phyloP scores from a whole-genome alignment of 1,140 invertebrate genomes.

The Vanessa tameamea region DNA sequence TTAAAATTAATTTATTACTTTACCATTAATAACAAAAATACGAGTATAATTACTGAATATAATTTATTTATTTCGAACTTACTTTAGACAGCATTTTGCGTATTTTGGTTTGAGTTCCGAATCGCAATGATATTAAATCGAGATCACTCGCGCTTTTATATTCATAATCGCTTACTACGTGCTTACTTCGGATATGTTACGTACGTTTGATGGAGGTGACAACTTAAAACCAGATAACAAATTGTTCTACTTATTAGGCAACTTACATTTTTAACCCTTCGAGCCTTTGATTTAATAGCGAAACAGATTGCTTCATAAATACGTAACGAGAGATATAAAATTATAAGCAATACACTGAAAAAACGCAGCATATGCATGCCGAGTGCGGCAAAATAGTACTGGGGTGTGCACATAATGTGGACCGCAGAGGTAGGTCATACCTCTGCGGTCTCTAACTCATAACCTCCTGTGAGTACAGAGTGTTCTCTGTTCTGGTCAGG shows the following conservation, averaged over 20 bases:
- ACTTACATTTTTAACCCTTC: neutral
- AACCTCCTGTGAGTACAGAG: no score
- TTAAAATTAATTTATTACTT: neutral
- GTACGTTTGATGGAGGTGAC: neutral
- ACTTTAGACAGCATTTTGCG: slow-evolving; percentile 14
- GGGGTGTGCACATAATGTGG: no score
- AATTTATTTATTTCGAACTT: neutral
- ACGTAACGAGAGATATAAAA: no score
- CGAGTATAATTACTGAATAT: no score
- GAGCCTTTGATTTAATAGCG: no score
- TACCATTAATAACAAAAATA: neutral
- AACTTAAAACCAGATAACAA: neutral
- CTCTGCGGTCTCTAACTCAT: no score
- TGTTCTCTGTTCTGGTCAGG: no score
- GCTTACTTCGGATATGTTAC: neutral
- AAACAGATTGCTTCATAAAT: no score
- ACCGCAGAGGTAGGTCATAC: no score
- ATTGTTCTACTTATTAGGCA: neutral
- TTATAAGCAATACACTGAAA: no score
- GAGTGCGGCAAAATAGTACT: no score
- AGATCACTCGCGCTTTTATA: slow-evolving; percentile 5
- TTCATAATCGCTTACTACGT: neutral
- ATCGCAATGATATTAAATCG: neutral
- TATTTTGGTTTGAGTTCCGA: neutral
- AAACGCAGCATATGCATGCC: no score